phyloP scores from a whole-genome alignment of 1,140 invertebrate species.

The Drosophila rufa region DNA sequence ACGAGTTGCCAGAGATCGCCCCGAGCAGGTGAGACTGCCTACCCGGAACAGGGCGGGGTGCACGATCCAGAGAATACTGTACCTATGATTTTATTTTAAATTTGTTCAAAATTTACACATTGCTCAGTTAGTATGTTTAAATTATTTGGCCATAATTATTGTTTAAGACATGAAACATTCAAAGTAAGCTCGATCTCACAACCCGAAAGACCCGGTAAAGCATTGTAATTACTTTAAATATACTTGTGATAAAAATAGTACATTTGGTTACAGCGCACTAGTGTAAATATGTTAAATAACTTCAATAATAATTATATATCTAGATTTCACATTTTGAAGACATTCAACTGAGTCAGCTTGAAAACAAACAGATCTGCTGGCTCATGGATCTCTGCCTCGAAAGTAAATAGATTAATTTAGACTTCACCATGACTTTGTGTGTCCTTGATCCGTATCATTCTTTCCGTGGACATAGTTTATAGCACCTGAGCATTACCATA shows the following conservation, averaged over 20 bases:
- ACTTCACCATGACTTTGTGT: neutral
- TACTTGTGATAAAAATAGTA: no score
- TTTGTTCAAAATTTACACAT: neutral
- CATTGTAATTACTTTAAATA: no score
- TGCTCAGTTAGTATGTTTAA: neutral
- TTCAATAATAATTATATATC: no score
- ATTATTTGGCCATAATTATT: no score
- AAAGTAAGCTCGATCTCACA: neutral
- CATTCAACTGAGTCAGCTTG: no score
- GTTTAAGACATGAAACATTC: neutral
- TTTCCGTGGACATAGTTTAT: slow-evolving; percentile 7
- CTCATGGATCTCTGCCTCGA: neutral
- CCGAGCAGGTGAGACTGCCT: neutral
- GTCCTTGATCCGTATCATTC: slow-evolving; percentile 1
- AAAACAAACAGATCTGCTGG: neutral
- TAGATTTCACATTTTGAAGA: no score
- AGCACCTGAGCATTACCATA: slow-evolving; percentile 38
- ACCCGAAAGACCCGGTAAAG: no score
- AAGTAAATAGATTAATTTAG: neutral
- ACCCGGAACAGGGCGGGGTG: neutral
- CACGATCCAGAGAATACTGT: neutral
- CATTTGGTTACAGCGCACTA: no score
- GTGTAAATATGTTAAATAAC: no score
- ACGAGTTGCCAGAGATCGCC: slow-evolving; percentile 7
- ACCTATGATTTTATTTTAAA: neutral